phyloP scores from a whole-genome alignment of 2,888 invertebrate species.

The Ectobius pallidus region DNA sequence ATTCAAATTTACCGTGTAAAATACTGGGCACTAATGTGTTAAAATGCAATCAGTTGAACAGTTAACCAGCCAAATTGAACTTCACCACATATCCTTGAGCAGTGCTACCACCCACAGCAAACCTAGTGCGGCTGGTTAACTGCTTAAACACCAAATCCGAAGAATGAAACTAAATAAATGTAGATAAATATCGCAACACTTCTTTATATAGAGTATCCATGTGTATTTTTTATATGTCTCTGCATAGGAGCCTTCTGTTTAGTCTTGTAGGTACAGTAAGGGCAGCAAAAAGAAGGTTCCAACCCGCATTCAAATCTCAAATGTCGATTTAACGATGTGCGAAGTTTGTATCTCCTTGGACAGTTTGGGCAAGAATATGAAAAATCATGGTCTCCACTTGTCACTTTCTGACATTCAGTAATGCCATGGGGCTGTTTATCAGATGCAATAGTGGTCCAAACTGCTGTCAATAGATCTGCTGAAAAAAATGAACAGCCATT shows the following conservation, averaged over 20 bases:
- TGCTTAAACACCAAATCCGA: no score
- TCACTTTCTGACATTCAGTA: not conserved
- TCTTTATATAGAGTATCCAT: conserved; percentile 6
- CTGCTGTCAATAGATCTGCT: not conserved
- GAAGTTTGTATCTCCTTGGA: conserved; percentile 47
- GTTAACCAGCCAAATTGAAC: no score
- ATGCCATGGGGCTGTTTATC: not conserved
- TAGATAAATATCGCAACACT: no score
- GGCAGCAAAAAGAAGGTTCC: conserved; percentile 50
- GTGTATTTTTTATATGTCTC: conserved; percentile 37
- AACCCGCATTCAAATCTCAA: conserved; percentile 48
- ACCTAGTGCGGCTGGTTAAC: no score
- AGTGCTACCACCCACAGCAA: no score
- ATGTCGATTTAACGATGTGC: conserved; percentile 44
- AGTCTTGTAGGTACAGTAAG: conserved; percentile 53
- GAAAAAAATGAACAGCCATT: not conserved
- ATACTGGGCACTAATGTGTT: no score
- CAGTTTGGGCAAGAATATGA: conserved; percentile 46
- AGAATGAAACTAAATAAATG: no score
- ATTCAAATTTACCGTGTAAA: no score
- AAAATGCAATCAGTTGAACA: no score
- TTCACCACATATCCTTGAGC: no score
- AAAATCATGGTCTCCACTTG: not conserved
- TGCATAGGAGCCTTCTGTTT: conserved; percentile 49
- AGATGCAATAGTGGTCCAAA: not conserved